A percentile compares a stretch with the other conserved stretches of the same genome.
Conservation (phyloP, 1,140 invertebrate species). For the Nasonia vitripennis region DNA sequence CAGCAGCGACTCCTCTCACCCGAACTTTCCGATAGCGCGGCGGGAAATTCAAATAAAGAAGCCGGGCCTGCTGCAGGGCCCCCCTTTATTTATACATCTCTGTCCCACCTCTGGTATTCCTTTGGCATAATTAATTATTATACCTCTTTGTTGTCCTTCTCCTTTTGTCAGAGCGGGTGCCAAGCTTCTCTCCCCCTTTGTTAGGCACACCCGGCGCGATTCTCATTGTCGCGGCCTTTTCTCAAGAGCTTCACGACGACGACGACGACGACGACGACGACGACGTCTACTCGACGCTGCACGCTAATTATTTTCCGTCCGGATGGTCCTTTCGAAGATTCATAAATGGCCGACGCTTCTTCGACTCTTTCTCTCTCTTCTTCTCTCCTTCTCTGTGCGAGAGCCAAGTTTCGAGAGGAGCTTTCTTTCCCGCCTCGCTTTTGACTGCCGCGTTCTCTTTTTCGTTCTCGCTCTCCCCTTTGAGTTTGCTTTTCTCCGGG, state of each 20-base stretch:
- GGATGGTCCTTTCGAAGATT: conserved; percentile 35
- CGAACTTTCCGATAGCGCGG: neutral
- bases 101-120: neutral
- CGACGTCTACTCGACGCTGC: neutral
- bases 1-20: neutral
- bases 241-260: conserved; percentile 8
- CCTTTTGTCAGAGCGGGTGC: neutral
- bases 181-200: neutral
- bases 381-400: neutral
- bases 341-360: conserved; percentile 18
- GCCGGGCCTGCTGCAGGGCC: neutral
- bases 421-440: neutral
- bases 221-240: neutral
- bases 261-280: no score
- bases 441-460: neutral
- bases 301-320: conserved; percentile 40
- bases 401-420: neutral
- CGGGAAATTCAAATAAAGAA: neutral
- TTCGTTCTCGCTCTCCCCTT: neutral
- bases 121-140: conserved; percentile 20
- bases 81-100: conserved; percentile 5
- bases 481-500: neutral
- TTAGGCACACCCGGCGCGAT: neutral
- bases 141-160: conserved; percentile 9
- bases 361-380: neutral